Evolutionary conservation across 2,113 vertebrate species (phyloP).

Genomic region (Parotia lawesii): DNA sequence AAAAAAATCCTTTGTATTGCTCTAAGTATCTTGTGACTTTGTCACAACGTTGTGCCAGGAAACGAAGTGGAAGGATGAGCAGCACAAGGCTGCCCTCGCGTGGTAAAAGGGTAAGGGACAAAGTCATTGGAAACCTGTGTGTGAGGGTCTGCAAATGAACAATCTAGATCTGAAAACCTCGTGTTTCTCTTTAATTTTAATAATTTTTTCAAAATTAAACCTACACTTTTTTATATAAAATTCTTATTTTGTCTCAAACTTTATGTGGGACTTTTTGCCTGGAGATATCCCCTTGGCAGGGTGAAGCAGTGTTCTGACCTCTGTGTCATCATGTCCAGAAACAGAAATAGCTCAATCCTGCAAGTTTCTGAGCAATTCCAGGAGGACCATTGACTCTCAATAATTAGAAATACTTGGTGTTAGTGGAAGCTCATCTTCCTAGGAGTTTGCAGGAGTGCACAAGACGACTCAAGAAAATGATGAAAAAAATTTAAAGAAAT

Average conservation of each 20-base stretch:
- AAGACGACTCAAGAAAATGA: not conserved
- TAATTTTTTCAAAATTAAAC: not conserved
- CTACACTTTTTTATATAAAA: not conserved
- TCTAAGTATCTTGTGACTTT: not conserved
- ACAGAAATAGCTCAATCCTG: not conserved
- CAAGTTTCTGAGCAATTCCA: not conserved
- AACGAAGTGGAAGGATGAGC: not conserved
- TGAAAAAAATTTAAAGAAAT: not conserved
- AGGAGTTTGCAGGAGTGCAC: not conserved
- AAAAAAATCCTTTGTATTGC: not conserved
- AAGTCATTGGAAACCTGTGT: not conserved
- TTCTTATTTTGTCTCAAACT: not conserved
- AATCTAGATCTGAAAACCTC: not conserved
- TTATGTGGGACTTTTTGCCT: not conserved
- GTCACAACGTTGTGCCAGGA: not conserved
- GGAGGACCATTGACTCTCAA: accelerated
- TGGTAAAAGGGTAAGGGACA: not conserved
- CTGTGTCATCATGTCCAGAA: not conserved
- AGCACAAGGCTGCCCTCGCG: conserved; percentile 30
- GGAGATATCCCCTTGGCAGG: not conserved
- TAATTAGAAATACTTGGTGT: not conserved
- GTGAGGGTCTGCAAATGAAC: not conserved
- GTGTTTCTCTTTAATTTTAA: not conserved
- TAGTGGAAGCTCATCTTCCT: not conserved
- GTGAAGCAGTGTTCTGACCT: accelerated